These are phyloP conservation scores for Drosophila nasuta DNA, from an alignment of 1,140 invertebrate genomes.

Conservation along the genomic window DNA sequence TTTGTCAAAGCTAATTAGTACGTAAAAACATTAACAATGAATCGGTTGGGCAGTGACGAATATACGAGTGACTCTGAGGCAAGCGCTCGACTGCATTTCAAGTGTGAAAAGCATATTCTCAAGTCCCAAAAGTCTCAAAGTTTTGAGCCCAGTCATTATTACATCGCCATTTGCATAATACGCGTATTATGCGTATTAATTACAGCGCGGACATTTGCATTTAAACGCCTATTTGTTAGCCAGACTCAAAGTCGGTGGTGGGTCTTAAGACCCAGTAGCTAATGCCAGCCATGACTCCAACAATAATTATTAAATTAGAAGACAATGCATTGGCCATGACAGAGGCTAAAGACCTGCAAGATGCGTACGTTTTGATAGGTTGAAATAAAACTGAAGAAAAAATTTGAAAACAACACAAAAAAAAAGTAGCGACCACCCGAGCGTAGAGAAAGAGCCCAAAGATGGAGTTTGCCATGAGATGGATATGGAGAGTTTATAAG, in stretches of 20 bases:
- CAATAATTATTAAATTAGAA: conserved; percentile 82
- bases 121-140: conserved; percentile 19
- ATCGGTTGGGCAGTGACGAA: conserved; percentile 63
- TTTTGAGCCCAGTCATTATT: conserved; percentile 65
- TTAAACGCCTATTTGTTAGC: conserved; percentile 79
- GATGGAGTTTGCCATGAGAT: conserved; percentile 27
- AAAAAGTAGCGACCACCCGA: conserved; percentile 63
- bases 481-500: conserved; percentile 27
- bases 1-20: conserved; percentile 84
- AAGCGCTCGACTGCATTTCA: conserved; percentile 43
- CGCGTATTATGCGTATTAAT: conserved; percentile 83
- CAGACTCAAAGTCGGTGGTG: conserved; percentile 56
- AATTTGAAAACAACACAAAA: conserved; percentile 13
- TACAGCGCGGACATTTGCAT: conserved; percentile 81
- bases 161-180: conserved; percentile 79
- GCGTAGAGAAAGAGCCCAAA: conserved; percentile 59
- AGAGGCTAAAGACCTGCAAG: conserved; percentile 54
- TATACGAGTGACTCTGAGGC: conserved; percentile 59
- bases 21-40: conserved; percentile 75
- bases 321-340: conserved; percentile 54
- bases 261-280: conserved; percentile 64
- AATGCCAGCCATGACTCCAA: conserved; percentile 41
- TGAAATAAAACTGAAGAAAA: conserved; percentile 1
- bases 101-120: conserved; percentile 76
- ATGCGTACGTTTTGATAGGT: conserved; percentile 73